A percentile compares a stretch with the other conserved stretches of the same genome.
phyloP scores from a whole-genome alignment of 1,140 invertebrate genomes.

The Drosophila guanche region DNA sequence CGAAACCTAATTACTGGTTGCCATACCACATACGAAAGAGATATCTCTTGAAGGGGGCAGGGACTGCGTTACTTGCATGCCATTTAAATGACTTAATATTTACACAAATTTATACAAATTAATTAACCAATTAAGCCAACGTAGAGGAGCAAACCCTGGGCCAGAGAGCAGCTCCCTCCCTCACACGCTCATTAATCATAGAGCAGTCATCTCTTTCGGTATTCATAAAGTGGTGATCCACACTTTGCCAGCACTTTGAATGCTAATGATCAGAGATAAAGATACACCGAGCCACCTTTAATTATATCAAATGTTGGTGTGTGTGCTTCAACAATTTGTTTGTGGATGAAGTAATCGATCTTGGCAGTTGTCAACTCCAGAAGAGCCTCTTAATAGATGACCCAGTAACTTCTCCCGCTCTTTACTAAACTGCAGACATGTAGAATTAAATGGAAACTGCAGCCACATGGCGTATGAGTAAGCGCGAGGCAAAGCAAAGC shows the following conservation, averaged over 20 bases:
- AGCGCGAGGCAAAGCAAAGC: constrained; percentile 15
- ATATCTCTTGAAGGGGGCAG: constrained; percentile 10
- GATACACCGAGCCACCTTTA: too few relatives aligned
- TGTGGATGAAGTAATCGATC: constrained; percentile 25
- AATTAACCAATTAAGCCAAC: constrained; percentile 58
- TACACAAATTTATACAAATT: constrained; percentile 58
- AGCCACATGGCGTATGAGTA: constrained; percentile 56
- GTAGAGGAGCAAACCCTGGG: constrained; percentile 5
- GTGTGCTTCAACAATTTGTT: too few relatives aligned
- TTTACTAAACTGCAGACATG: constrained; percentile 18
- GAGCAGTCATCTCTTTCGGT: constrained; percentile 8
- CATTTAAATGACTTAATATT: constrained; percentile 54
- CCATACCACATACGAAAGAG: constrained; percentile 27
- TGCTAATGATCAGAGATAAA: constrained; percentile 24
- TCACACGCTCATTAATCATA: constrained; percentile 44
- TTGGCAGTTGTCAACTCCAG: constrained; percentile 1
- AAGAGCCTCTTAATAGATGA: not conserved
- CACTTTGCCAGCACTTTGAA: constrained; percentile 1
- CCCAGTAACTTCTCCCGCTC: not conserved
- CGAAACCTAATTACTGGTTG: constrained; percentile 48
- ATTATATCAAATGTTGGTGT: too few relatives aligned
- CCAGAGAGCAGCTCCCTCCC: not conserved
- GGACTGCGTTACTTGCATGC: constrained; percentile 18
- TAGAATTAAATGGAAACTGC: constrained; percentile 19
- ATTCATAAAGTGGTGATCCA: constrained; percentile 3